A percentile compares a stretch with the other conserved stretches of the same genome.
Conservation (phyloP, 2,888 invertebrate species). For the Trissoscelio sp. region DNA sequence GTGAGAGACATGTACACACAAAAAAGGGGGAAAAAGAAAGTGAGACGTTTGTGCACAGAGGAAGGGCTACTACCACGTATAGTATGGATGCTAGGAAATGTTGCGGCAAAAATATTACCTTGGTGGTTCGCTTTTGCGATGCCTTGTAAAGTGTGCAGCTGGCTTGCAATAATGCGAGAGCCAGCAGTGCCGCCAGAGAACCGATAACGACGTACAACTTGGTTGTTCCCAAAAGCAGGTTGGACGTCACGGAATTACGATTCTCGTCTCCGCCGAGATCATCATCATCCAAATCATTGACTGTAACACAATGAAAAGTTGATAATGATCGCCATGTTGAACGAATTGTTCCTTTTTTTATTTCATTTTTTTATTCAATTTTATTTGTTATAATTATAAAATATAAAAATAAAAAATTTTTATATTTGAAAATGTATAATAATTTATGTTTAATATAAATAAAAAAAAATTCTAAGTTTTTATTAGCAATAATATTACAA, state of each 20-base stretch:
- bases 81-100: constrained; percentile 41
- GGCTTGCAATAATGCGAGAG: constrained; percentile 93
- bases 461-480: too few relatives aligned
- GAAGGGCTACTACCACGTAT: constrained; percentile 57
- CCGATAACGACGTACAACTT: constrained; percentile 93
- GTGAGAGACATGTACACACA: constrained; percentile 50
- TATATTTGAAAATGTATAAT: too few relatives aligned
- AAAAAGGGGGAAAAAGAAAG: constrained; percentile 62
- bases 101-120: constrained; percentile 85
- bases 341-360: constrained; percentile 35
- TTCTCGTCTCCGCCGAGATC: constrained; percentile 73
- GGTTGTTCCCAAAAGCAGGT: constrained; percentile 88
- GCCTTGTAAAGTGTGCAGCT: constrained; percentile 91
- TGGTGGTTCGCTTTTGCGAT: constrained; percentile 85
- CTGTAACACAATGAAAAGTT: constrained; percentile 82
- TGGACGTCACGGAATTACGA: constrained; percentile 70
- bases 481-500: too few relatives aligned
- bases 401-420: too few relatives aligned
- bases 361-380: too few relatives aligned
- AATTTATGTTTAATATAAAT: too few relatives aligned
- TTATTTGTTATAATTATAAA: too few relatives aligned
- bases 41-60: constrained; percentile 62
- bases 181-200: constrained; percentile 90
- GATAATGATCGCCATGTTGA: constrained; percentile 36
- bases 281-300: constrained; percentile 79